Percentiles rank a stretch among this genome's conserved stretches.
Evolutionary conservation across 2,888 invertebrate species (phyloP).

Genomic region (Lithophane leautieri): DNA sequence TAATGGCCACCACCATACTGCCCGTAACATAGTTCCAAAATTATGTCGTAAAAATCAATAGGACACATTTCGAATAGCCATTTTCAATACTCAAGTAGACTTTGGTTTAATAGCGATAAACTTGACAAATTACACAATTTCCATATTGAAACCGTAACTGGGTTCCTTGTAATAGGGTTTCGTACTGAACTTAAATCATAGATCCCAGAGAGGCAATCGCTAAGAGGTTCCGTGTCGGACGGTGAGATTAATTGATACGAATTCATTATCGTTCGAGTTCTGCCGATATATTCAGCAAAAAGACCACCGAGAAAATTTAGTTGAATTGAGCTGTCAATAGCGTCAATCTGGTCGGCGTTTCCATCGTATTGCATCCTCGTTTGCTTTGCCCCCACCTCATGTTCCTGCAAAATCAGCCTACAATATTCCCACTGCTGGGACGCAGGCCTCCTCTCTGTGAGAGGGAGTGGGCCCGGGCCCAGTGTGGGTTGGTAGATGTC

Average conservation of each 20-base stretch:
- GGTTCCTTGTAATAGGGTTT: constrained; percentile 41
- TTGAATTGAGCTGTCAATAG: too few relatives aligned
- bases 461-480: too few relatives aligned
- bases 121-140: constrained; percentile 50
- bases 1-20: too few relatives aligned
- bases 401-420: too few relatives aligned
- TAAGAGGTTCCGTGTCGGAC: constrained; percentile 16
- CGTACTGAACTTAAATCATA: constrained; percentile 47
- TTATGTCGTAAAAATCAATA: background rate
- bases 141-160: constrained; percentile 46
- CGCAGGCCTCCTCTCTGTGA: too few relatives aligned
- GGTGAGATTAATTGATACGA: constrained; percentile 29
- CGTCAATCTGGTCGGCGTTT: too few relatives aligned
- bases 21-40: background rate
- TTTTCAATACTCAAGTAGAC: constrained; percentile 11
- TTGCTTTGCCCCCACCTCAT: too few relatives aligned
- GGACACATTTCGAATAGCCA: background rate
- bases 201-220: constrained; percentile 16
- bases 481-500: too few relatives aligned
- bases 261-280: constrained; percentile 21
- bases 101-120: constrained; percentile 38
- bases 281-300: background rate
- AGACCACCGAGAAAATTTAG: background rate
- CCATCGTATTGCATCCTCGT: too few relatives aligned
- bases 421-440: too few relatives aligned